These are phyloP conservation scores for Ectropis crepuscularia DNA, from an alignment of 2,888 invertebrate species.

Conservation along the genomic window DNA sequence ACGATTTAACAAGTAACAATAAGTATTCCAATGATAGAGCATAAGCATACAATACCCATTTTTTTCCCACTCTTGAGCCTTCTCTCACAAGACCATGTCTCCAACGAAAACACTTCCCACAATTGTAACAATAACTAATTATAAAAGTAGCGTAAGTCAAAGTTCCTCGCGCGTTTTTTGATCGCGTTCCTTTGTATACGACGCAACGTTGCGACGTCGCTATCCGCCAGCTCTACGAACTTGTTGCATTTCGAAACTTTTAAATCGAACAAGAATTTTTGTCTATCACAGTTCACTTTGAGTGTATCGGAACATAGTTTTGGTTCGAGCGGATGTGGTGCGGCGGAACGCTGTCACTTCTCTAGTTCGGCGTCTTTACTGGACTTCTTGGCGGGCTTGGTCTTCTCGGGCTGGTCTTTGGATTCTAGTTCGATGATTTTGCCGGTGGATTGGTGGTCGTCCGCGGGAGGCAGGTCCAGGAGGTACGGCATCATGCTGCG, in stretches of 20 bases:
- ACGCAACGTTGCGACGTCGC: conserved; percentile 59
- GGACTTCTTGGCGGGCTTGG: conserved; percentile 46
- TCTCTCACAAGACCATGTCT: too few species aligned
- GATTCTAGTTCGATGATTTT: conserved; percentile 45
- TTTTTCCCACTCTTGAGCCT: too few species aligned
- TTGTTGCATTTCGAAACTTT: conserved; percentile 52
- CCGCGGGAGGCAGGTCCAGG: conserved; percentile 69
- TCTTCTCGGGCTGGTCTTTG: conserved; percentile 41
- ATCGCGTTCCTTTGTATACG: conserved; percentile 42
- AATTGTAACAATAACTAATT: background rate
- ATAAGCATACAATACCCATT: too few species aligned
- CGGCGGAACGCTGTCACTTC: conserved; percentile 66
- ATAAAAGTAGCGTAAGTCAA: conserved; percentile 9
- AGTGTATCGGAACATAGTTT: conserved; percentile 46
- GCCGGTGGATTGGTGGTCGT: conserved; percentile 44
- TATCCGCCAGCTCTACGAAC: conserved; percentile 56
- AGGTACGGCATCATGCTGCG: conserved; percentile 80
- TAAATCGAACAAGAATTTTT: conserved; percentile 58
- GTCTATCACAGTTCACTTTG: conserved; percentile 63
- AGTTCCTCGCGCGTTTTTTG: conserved; percentile 39
- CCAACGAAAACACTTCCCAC: too few species aligned
- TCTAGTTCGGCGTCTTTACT: conserved; percentile 60
- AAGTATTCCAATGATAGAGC: too few species aligned
- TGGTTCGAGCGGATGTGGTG: conserved; percentile 46
- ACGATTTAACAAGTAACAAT: too few species aligned